These are phyloP conservation scores for Mionectes macconnelli DNA, from an alignment of 2,113 vertebrate species.

Conservation along the genomic window DNA sequence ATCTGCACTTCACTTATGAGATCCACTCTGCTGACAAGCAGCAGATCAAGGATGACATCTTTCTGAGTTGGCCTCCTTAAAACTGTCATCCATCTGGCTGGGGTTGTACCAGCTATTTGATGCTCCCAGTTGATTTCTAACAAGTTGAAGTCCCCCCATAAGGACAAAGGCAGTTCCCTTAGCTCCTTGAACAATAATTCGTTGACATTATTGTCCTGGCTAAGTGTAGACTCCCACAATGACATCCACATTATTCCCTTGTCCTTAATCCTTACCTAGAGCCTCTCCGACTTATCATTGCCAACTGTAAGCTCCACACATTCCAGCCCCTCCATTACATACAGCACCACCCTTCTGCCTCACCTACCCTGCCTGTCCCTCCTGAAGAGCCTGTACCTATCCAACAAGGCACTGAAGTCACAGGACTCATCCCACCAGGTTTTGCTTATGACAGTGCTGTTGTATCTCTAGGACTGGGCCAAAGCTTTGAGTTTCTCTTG, in stretches of 20 bases:
- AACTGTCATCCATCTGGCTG: neutral
- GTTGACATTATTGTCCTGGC: neutral
- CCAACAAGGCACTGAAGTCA: neutral
- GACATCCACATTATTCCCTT: neutral
- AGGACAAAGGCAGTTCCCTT: neutral
- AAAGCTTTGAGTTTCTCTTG: neutral
- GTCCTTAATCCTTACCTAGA: neutral
- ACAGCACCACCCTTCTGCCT: rapidly evolving
- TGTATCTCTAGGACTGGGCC: neutral
- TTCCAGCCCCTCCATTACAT: neutral
- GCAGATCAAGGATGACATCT: neutral
- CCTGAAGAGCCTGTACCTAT: neutral
- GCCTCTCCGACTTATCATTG: neutral
- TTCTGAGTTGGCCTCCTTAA: neutral
- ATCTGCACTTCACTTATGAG: neutral
- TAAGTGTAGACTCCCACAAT: neutral
- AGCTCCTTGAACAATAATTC: neutral
- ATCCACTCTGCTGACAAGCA: neutral
- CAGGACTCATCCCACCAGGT: neutral
- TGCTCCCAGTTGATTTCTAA: neutral
- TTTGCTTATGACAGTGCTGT: neutral
- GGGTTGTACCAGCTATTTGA: neutral
- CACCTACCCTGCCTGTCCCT: neutral
- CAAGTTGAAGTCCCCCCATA: neutral
- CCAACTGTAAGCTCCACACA: neutral